Evolutionary conservation across 2,797 vertebrate species (phyloP).

Genomic region (Gallinago solitaria): DNA sequence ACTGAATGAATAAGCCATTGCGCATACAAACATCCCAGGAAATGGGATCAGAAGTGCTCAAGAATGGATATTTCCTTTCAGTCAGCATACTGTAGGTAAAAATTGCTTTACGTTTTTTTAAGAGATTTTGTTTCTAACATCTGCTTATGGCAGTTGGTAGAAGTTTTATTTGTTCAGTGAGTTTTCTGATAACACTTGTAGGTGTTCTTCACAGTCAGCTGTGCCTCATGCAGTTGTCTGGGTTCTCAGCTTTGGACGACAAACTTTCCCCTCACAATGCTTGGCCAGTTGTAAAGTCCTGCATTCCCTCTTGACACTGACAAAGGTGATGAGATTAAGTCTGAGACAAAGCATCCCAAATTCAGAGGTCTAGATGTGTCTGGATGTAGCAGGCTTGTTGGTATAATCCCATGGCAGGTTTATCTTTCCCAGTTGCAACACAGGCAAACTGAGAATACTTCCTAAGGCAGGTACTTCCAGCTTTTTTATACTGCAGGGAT

Average conservation of each 20-base stretch:
- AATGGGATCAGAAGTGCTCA: background rate
- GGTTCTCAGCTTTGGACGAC: background rate
- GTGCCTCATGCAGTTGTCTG: background rate
- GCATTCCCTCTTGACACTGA: background rate
- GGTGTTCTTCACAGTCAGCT: background rate
- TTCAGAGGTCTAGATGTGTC: background rate
- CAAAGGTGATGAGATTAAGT: background rate
- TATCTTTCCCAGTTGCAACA: background rate
- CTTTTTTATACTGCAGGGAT: background rate
- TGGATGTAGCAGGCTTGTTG: background rate
- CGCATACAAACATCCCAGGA: background rate
- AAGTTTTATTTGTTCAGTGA: background rate
- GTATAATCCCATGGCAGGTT: background rate
- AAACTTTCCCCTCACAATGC: background rate
- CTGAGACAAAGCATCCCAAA: background rate
- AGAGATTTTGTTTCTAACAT: background rate
- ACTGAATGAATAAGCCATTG: background rate
- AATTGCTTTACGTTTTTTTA: background rate
- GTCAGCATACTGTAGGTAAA: background rate
- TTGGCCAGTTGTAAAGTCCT: background rate
- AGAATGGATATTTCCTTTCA: background rate
- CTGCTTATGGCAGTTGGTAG: background rate
- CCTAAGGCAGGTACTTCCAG: background rate
- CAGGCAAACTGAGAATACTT: background rate
- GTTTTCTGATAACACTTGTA: background rate